Evolutionary conservation across 2,888 invertebrate genomes (phyloP).

Genomic region (Caenorhabditis angaria): DNA sequence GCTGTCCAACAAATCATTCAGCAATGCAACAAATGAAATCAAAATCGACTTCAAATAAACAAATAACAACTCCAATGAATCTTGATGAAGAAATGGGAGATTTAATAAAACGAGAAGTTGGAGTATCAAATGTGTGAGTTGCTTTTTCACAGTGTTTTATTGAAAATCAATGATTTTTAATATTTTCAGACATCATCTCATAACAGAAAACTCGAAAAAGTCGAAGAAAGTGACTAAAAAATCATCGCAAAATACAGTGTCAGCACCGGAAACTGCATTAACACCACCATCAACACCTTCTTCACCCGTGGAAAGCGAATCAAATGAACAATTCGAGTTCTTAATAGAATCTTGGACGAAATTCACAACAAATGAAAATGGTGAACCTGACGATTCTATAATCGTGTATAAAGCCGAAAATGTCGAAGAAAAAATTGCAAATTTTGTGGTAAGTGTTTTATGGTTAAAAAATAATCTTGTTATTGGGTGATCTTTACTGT

Average conservation of each 20-base stretch:
- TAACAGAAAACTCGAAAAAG: slow-evolving; percentile 3
- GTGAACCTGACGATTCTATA: slow-evolving; percentile 13
- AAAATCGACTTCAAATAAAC: not conserved
- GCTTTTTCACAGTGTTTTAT: no score
- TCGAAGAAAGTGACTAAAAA: not conserved
- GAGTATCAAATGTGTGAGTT: slow-evolving; percentile 10
- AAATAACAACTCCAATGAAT: not conserved
- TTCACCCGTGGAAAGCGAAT: not conserved
- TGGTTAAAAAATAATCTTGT: not conserved
- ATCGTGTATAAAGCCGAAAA: not conserved
- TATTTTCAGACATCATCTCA: slow-evolving; percentile 9
- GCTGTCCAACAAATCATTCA: not conserved
- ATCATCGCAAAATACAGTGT: not conserved
- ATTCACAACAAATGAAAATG: slow-evolving; percentile 10
- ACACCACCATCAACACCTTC: slow-evolving; percentile 14
- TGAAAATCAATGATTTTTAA: no score
- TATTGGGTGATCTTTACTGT: not conserved
- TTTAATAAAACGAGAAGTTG: not conserved
- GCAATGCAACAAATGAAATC: not conserved
- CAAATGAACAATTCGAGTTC: slow-evolving; percentile 8
- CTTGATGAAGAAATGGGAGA: not conserved
- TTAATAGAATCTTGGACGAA: slow-evolving; percentile 5
- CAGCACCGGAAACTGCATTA: slow-evolving; percentile 7
- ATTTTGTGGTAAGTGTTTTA: not conserved
- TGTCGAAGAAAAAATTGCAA: not conserved